Evolutionary conservation across 2,113 vertebrate genomes (phyloP).

Genomic region (Heterotis niloticus): DNA sequence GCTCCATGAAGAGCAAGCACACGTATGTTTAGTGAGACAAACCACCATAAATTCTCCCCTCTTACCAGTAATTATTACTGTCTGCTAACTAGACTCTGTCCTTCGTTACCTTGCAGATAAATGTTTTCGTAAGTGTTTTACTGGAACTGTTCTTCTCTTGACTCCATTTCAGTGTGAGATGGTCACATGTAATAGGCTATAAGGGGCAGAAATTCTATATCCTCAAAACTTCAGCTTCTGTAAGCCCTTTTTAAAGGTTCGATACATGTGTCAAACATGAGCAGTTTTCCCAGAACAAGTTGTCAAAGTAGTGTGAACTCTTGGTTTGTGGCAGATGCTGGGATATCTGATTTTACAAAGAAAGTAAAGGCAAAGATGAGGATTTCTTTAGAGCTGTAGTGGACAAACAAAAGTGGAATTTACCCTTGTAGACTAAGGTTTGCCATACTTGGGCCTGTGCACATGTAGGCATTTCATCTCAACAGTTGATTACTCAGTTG

Average conservation of each 20-base stretch:
- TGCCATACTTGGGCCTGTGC: too few species aligned
- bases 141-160: background rate
- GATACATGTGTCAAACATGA: too few species aligned
- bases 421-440: too few species aligned
- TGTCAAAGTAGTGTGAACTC: slow-evolving; percentile 16
- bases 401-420: too few species aligned
- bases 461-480: too few species aligned
- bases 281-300: slow-evolving; percentile 5
- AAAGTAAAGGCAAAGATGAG: too few species aligned
- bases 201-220: background rate
- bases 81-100: background rate
- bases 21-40: background rate
- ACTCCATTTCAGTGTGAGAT: background rate
- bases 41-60: background rate
- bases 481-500: too few species aligned
- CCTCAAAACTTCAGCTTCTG: too few species aligned
- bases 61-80: slow-evolving; percentile 11
- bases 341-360: background rate
- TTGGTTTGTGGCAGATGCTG: background rate
- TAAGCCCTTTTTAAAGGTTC: background rate
- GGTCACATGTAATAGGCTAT: background rate
- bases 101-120: background rate
- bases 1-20: background rate
- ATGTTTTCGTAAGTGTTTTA: background rate
- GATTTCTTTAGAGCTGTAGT: too few species aligned